Evolutionary conservation across 1,140 invertebrate genomes (phyloP).

Genomic region (Diorhabda elongata): DNA sequence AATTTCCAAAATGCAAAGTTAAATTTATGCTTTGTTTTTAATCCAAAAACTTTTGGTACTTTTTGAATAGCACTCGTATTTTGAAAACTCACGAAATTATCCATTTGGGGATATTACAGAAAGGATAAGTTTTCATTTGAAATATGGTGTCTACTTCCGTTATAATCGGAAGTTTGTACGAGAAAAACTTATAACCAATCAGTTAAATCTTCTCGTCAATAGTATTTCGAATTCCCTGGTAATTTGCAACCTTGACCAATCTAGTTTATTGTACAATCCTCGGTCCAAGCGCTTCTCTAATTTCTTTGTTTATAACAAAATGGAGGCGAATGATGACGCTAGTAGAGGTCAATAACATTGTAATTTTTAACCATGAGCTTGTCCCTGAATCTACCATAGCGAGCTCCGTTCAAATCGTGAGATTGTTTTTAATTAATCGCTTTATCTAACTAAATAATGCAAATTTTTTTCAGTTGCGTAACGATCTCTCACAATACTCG

Average conservation of each 20-base stretch:
- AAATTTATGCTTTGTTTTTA: no score
- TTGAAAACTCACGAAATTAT: no score
- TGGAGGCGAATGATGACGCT: conserved; percentile 10
- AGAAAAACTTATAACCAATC: no score
- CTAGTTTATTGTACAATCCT: not conserved
- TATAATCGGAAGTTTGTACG: no score
- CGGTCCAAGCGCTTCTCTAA: not conserved
- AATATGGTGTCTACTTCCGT: no score
- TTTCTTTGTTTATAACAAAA: conserved; percentile 16
- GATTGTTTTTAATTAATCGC: conserved; percentile 13
- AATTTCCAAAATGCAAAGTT: no score
- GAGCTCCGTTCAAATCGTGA: conserved; percentile 12
- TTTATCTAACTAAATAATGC: conserved; percentile 14
- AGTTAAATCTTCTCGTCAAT: no score
- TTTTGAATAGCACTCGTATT: no score
- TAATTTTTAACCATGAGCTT: conserved; percentile 11
- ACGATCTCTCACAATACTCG: conserved; percentile 10
- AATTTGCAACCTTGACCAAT: not conserved
- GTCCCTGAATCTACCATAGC: conserved; percentile 6
- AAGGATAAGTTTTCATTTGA: no score
- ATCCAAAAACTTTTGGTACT: no score
- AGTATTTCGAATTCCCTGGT: not conserved
- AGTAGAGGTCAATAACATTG: conserved; percentile 9
- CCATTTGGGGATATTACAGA: no score
- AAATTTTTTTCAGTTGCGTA: conserved; percentile 16